These are phyloP conservation scores for Podarcis raffonei DNA, from an alignment of 2,113 vertebrate species.

Conservation along the genomic window DNA sequence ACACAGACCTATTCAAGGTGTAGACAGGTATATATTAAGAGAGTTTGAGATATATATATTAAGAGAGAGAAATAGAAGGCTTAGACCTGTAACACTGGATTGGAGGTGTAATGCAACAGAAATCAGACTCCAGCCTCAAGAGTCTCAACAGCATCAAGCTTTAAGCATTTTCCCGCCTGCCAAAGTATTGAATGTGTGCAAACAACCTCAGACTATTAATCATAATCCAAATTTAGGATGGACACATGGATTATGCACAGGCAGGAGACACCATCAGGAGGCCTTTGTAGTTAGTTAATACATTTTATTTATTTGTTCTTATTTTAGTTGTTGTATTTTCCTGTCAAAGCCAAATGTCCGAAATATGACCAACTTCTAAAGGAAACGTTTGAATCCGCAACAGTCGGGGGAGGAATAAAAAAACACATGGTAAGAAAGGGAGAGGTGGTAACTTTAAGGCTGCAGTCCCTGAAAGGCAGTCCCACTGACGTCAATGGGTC, in stretches of 20 bases:
- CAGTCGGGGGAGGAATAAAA: slow-evolving; percentile 61
- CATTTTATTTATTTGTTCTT: slow-evolving; percentile 24
- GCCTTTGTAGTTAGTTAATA: background rate
- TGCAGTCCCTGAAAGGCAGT: background rate
- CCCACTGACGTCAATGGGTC: background rate
- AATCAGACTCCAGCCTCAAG: too few relatives aligned
- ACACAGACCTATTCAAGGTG: too few relatives aligned
- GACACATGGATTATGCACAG: background rate
- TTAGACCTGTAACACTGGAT: background rate
- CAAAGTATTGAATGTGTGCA: background rate
- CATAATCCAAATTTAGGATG: background rate
- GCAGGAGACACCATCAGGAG: background rate
- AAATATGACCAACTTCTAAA: slow-evolving; percentile 69
- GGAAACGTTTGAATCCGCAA: slow-evolving; percentile 69
- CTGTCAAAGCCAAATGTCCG: slow-evolving; percentile 68
- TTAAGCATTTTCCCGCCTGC: background rate
- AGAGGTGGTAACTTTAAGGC: background rate
- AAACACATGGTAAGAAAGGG: slow-evolving; percentile 71
- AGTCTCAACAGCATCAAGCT: too few relatives aligned
- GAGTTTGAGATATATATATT: too few relatives aligned
- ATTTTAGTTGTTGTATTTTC: slow-evolving; percentile 73
- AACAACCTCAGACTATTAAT: background rate
- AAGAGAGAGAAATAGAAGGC: background rate
- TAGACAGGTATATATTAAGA: too few relatives aligned
- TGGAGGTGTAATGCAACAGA: too few relatives aligned